Percentiles rank a stretch among this genome's conserved stretches.
Conservation (phyloP, 1,140 invertebrate species). For the Euglossa dilemma region DNA sequence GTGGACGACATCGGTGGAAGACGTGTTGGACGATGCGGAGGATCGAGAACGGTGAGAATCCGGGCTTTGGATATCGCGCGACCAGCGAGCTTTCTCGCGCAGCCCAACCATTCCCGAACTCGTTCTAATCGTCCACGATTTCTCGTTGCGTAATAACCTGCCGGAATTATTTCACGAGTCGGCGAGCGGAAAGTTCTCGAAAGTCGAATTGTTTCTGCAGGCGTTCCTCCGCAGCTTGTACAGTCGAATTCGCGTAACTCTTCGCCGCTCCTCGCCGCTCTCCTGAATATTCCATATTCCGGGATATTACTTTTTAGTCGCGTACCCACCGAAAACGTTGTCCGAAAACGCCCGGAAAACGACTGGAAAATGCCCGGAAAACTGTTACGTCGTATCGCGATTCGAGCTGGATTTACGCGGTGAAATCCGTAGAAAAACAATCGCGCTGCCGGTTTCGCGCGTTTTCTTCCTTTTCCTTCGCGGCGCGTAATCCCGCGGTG, state of each 20-base stretch:
- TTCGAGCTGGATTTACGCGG: too few species aligned
- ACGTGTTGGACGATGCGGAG: too few species aligned
- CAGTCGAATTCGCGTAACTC: slow-evolving; percentile 50
- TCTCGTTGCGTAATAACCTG: slow-evolving; percentile 38
- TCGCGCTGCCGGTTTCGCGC: neutral
- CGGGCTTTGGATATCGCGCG: neutral
- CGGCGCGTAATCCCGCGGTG: too few species aligned
- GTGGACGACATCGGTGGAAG: neutral
- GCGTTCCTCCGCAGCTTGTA: slow-evolving; percentile 24
- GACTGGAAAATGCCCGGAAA: neutral
- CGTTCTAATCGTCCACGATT: slow-evolving; percentile 58
- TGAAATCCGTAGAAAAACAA: neutral
- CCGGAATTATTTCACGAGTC: slow-evolving; percentile 41
- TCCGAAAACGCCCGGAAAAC: neutral
- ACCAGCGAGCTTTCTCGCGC: slow-evolving; percentile 28
- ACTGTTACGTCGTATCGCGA: neutral
- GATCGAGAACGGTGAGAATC: neutral
- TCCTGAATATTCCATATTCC: neutral
- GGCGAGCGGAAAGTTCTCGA: slow-evolving; percentile 55
- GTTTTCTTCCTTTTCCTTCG: neutral
- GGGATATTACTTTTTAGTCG: neutral
- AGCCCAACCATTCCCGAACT: slow-evolving; percentile 2
- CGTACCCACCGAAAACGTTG: neutral
- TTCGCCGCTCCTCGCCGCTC: slow-evolving; percentile 13
- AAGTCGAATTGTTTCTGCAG: slow-evolving; percentile 47